Evolutionary conservation across 1,140 invertebrate species (phyloP).

Genomic region (Brachionus calyciflorus): DNA sequence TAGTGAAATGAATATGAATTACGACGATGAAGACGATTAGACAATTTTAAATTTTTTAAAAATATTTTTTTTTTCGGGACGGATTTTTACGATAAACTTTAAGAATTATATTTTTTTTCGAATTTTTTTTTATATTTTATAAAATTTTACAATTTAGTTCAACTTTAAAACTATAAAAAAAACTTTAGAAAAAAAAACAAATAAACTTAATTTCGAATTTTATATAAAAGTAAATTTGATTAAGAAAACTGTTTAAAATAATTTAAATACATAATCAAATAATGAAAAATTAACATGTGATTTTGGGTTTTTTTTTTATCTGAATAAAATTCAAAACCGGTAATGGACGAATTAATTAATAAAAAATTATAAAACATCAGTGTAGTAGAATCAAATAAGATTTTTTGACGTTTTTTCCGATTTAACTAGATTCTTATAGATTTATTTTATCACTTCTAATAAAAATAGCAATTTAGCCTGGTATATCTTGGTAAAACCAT

Average conservation of each 20-base stretch:
- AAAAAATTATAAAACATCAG: background rate
- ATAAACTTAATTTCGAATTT: too few species aligned
- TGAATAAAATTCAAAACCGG: background rate
- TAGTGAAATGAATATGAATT: conserved; percentile 37
- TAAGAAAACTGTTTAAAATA: too few species aligned
- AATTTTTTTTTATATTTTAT: background rate
- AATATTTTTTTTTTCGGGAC: background rate
- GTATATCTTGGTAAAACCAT: too few species aligned
- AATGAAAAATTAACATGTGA: too few species aligned
- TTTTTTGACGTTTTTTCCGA: too few species aligned
- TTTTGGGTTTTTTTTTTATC: background rate
- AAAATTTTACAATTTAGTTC: background rate
- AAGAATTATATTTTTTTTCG: background rate
- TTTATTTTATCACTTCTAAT: too few species aligned
- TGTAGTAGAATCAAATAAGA: background rate
- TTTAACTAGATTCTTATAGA: too few species aligned
- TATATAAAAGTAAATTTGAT: too few species aligned
- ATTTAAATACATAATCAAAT: too few species aligned
- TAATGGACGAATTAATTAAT: background rate
- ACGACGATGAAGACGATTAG: conserved; percentile 40
- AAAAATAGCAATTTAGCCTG: too few species aligned
- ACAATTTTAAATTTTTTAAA: conserved; percentile 19
- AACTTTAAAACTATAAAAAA: too few species aligned
- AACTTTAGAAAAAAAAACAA: too few species aligned
- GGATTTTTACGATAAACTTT: background rate